Percentiles rank a stretch among this genome's conserved stretches.
phyloP scores from a whole-genome alignment of 2,888 invertebrate species.

The Sarcophaga carnaria region DNA sequence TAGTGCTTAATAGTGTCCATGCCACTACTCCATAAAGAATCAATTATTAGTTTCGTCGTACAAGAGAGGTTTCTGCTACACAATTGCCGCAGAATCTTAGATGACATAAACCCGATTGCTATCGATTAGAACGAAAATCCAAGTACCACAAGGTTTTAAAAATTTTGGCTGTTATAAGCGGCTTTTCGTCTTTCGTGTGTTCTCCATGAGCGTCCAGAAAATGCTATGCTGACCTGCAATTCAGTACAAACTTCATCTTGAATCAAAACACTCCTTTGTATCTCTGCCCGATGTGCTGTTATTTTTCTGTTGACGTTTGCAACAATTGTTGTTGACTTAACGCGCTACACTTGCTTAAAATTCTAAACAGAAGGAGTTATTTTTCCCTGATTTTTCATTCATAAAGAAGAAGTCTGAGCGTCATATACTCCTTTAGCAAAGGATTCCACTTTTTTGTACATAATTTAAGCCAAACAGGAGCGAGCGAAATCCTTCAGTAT shows the following conservation, averaged over 20 bases:
- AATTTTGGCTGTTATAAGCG: too few species aligned
- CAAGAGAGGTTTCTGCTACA: too few species aligned
- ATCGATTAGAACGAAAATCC: too few species aligned
- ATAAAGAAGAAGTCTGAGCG: slow-evolving; percentile 31
- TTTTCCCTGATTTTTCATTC: slow-evolving; percentile 41
- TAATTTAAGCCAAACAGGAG: slow-evolving; percentile 36
- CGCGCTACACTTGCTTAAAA: slow-evolving; percentile 47
- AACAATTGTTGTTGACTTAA: slow-evolving; percentile 62
- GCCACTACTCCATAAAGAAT: too few species aligned
- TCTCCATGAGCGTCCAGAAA: too few species aligned
- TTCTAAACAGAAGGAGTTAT: slow-evolving; percentile 27
- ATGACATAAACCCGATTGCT: too few species aligned
- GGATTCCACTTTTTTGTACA: slow-evolving; percentile 52
- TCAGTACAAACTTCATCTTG: neutral
- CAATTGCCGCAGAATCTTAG: too few species aligned
- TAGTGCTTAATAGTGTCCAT: too few species aligned
- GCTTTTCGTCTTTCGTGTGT: too few species aligned
- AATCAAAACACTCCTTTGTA: slow-evolving; percentile 23
- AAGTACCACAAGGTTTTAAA: too few species aligned
- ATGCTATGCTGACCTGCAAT: too few species aligned
- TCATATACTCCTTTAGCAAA: neutral
- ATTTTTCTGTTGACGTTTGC: slow-evolving; percentile 47
- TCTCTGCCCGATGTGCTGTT: neutral
- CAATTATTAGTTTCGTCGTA: too few species aligned
- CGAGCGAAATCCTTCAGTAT: slow-evolving; percentile 14